A percentile compares a stretch with the other conserved stretches of the same genome.
Evolutionary conservation across 1,140 invertebrate species (phyloP).

Genomic region (Aphis craccivora): DNA sequence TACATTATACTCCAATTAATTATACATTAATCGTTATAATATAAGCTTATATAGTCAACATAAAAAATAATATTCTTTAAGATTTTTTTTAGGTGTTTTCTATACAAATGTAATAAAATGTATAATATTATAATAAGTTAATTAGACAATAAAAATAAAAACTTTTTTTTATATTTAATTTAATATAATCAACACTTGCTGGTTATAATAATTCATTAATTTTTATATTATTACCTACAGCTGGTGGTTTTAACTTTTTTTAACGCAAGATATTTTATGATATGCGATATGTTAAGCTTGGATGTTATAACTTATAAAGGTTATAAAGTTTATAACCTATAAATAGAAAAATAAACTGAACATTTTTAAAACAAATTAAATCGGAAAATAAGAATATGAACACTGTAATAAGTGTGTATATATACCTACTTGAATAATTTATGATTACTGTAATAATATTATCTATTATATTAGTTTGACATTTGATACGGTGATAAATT

Average conservation of each 20-base stretch:
- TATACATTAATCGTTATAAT: too few relatives aligned
- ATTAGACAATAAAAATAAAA: not conserved
- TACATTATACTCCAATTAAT: too few relatives aligned
- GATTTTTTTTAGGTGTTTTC: not conserved
- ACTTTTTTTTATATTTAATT: too few relatives aligned
- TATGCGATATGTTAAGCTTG: not conserved
- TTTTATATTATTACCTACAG: too few relatives aligned
- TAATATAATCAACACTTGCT: too few relatives aligned
- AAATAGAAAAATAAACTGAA: not conserved
- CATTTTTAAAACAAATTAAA: not conserved
- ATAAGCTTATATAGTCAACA: too few relatives aligned
- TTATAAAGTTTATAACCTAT: not conserved
- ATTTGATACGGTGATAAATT: not conserved
- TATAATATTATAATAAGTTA: not conserved
- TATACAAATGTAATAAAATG: not conserved
- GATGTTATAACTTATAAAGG: not conserved
- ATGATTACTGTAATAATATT: not conserved
- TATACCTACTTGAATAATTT: not conserved
- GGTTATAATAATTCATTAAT: too few relatives aligned
- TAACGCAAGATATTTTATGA: not conserved
- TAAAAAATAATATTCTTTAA: not conserved
- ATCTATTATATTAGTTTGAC: not conserved
- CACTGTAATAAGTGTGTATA: not conserved
- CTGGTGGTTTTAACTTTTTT: too few relatives aligned
- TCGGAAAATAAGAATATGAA: not conserved